phyloP scores from a whole-genome alignment of 2,888 invertebrate genomes.

The Agrochola macilenta region DNA sequence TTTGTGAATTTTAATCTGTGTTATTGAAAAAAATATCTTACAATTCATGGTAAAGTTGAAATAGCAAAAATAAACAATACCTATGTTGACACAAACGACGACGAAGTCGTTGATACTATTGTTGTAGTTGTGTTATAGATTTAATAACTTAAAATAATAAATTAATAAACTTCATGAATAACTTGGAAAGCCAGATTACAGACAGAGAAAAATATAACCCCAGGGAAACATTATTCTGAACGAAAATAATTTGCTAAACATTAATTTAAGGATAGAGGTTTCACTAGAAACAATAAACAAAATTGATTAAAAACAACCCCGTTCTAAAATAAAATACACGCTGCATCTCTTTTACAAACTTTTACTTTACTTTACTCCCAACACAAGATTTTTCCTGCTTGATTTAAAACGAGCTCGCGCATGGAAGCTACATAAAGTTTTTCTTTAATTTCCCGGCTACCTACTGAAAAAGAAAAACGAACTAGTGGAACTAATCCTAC shows the following conservation, averaged over 20 bases:
- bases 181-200: background rate
- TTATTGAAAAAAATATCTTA: background rate
- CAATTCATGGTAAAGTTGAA: background rate
- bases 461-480: constrained; percentile 26
- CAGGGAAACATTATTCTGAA: background rate
- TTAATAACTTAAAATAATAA: background rate
- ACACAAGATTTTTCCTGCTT: constrained; percentile 1
- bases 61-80: background rate
- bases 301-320: constrained; percentile 12
- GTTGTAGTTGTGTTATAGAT: too few species aligned
- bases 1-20: constrained; percentile 12
- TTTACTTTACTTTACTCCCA: constrained; percentile 5
- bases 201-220: background rate
- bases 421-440: constrained; percentile 31
- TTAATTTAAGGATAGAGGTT: background rate
- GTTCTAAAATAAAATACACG: background rate
- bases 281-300: background rate
- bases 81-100: background rate
- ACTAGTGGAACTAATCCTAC: background rate
- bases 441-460: constrained; percentile 38
- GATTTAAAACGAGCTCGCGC: constrained; percentile 35
- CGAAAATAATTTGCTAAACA: background rate
- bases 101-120: too few species aligned
- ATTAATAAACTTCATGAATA: background rate
- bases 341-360: constrained; percentile 26